Evolutionary conservation across 2,113 vertebrate species (phyloP).

Genomic region (Pygoscelis adeliae): DNA sequence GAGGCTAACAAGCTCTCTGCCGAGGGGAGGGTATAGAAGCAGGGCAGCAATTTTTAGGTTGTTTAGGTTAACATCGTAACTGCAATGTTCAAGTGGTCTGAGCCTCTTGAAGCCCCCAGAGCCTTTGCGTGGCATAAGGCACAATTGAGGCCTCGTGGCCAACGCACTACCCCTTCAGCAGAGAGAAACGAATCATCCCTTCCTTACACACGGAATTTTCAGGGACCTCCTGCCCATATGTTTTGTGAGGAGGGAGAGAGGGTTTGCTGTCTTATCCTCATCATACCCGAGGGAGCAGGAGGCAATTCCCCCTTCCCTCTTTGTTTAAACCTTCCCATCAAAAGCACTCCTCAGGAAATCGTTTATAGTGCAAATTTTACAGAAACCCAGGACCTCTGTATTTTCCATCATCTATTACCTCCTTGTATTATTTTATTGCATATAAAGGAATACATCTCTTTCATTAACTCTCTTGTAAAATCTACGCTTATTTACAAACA

Average conservation of each 20-base stretch:
- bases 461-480: not conserved
- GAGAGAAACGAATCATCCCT: rapidly evolving
- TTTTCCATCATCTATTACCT: not conserved
- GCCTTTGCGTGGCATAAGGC: not conserved
- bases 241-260: not conserved
- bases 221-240: not conserved
- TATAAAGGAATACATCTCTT: not conserved
- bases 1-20: not conserved
- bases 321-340: not conserved
- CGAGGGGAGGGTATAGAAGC: not conserved
- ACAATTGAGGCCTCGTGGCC: rapidly evolving
- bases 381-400: not conserved
- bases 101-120: not conserved
- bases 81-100: not conserved
- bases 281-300: not conserved
- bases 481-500: not conserved
- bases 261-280: not conserved
- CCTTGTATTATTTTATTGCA: not conserved
- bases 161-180: not conserved
- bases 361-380: not conserved
- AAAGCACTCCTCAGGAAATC: not conserved
- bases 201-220: not conserved
- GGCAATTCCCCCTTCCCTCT: not conserved
- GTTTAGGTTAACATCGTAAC: not conserved
- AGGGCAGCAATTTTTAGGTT: not conserved